Evolutionary conservation across 2,797 vertebrate genomes (phyloP).

Genomic region (Crenuchus spilurus): DNA sequence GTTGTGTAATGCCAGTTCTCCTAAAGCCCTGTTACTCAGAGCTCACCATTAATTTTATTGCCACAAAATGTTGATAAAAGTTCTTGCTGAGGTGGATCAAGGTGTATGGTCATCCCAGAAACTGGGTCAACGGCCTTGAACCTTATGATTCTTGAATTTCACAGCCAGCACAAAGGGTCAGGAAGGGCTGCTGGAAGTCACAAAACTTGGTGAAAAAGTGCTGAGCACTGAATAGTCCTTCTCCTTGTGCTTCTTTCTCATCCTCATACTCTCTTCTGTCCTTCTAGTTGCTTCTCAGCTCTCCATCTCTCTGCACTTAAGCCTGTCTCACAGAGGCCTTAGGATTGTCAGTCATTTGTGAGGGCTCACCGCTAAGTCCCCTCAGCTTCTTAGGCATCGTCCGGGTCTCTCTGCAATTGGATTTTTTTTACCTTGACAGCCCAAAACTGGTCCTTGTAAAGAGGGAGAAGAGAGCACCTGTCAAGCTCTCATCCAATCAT

Average conservation of each 20-base stretch:
- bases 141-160: neutral
- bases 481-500: constrained; percentile 56
- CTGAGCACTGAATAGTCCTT: constrained; percentile 3
- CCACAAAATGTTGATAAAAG: neutral
- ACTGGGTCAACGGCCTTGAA: neutral
- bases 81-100: neutral
- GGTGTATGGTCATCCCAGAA: neutral
- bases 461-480: constrained; percentile 61
- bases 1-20: constrained; percentile 18
- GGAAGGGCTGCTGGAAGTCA: constrained; percentile 1
- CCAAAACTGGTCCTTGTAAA: constrained; percentile 41
- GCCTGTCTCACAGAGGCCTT: constrained; percentile 55
- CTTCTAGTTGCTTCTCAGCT: constrained; percentile 15
- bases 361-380: constrained; percentile 49
- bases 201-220: constrained; percentile 1
- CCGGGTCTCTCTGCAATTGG: constrained; percentile 51
- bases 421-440: constrained; percentile 55
- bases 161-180: neutral
- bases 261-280: constrained; percentile 30
- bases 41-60: neutral
- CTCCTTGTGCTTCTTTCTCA: constrained; percentile 1
- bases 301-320: constrained; percentile 43
- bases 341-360: constrained; percentile 60
- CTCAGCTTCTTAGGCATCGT: constrained; percentile 38
- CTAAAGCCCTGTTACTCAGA: constrained; percentile 8